These are phyloP conservation scores for Ischnura elegans DNA, from an alignment of 2,888 invertebrate species.

Conservation along the genomic window DNA sequence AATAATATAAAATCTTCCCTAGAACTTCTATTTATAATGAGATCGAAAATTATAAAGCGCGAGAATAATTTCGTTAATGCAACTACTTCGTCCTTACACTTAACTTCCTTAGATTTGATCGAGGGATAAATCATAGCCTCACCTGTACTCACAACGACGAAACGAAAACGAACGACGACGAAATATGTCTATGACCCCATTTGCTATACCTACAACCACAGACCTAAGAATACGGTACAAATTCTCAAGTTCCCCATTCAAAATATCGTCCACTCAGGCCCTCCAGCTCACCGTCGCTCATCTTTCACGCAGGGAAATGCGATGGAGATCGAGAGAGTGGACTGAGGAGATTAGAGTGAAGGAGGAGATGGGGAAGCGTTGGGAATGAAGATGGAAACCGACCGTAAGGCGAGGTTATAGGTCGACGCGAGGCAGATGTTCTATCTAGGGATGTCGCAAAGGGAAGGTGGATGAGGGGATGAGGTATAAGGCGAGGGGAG, in stretches of 20 bases:
- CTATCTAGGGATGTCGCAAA: background rate
- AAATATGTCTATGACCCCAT: no score
- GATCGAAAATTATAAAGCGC: no score
- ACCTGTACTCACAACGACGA: no score
- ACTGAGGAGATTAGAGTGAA: background rate
- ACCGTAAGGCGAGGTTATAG: background rate
- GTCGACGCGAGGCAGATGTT: background rate
- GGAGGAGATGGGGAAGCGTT: background rate
- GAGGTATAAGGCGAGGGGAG: background rate
- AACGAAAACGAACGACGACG: no score
- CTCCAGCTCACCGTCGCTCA: background rate
- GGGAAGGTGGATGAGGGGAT: background rate
- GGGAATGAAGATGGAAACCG: conserved; percentile 23
- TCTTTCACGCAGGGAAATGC: background rate
- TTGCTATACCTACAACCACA: no score
- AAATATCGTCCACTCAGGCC: background rate
- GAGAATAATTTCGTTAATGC: no score
- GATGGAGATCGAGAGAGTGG: background rate
- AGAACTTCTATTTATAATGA: no score
- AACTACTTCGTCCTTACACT: no score
- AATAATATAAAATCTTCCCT: no score
- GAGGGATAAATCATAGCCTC: no score
- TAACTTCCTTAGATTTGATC: no score
- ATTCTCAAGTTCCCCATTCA: background rate
- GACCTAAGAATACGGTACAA: background rate